phyloP scores from a whole-genome alignment of 2,113 vertebrate species.

The Uria aalge region DNA sequence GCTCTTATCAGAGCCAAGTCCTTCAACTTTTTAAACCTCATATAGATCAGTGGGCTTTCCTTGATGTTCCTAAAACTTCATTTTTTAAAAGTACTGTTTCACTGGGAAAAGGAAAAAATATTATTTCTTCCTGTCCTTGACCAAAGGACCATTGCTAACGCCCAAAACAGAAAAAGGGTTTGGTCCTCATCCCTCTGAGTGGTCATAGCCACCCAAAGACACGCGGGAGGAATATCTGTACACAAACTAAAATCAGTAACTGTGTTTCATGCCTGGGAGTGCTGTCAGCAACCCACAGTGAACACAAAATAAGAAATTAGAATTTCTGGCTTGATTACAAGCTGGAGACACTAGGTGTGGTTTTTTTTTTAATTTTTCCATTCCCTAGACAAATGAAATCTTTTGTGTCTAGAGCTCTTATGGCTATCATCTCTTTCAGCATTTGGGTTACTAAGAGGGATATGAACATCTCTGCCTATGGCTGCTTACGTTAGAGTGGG shows the following conservation, averaged over 20 bases:
- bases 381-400: neutral
- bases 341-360: neutral
- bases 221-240: neutral
- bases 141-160: neutral
- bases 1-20: neutral
- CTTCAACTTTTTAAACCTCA: neutral
- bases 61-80: neutral
- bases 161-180: neutral
- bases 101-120: neutral
- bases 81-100: neutral
- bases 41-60: neutral
- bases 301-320: neutral
- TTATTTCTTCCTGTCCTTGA: neutral
- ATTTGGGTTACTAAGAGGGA: neutral
- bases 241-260: neutral
- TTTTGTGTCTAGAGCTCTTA: neutral
- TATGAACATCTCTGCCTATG: neutral
- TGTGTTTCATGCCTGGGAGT: neutral
- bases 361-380: neutral
- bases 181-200: neutral
- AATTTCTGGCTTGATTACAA: neutral
- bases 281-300: neutral
- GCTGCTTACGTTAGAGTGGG: neutral
- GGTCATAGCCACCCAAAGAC: neutral
- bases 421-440: neutral